Conservation (phyloP, 2,888 invertebrate genomes). For the Campopleginae sp. region DNA sequence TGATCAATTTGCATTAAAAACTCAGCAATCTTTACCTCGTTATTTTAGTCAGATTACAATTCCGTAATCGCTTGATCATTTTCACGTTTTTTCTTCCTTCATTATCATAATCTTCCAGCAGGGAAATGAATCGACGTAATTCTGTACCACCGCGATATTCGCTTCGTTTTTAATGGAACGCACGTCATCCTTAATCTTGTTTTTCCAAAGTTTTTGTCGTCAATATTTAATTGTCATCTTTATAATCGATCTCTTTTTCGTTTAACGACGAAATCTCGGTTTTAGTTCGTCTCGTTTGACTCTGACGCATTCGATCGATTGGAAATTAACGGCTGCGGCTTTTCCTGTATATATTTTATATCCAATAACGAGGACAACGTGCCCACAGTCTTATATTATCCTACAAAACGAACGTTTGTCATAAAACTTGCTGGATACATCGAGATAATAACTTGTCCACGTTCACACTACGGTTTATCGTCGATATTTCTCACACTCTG, state of each 20-base stretch:
- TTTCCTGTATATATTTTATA: not conserved
- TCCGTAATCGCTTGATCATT: conserved; percentile 38
- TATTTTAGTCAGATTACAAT: conserved; percentile 36
- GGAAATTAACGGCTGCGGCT: not conserved
- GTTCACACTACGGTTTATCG: conserved; percentile 50
- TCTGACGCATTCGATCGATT: not conserved
- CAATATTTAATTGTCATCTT: not conserved
- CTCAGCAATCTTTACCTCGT: conserved; percentile 40
- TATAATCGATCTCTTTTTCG: not conserved
- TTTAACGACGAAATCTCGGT: too few species aligned
- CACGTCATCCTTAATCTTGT: not conserved
- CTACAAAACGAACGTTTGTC: conserved; percentile 11
- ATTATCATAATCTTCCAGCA: not conserved
- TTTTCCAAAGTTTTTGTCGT: not conserved
- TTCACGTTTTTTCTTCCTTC: conserved; percentile 7
- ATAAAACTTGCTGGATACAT: conserved; percentile 26
- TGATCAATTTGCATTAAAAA: conserved; percentile 63
- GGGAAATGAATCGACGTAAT: conserved; percentile 6
- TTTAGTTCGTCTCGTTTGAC: not conserved
- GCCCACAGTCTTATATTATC: conserved; percentile 11
- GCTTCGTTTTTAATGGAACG: not conserved
- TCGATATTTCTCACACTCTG: conserved; percentile 58
- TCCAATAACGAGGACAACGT: conserved; percentile 22
- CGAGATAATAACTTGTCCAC: conserved; percentile 37
- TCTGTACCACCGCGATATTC: not conserved